Base-by-base conservation (phyloP, 1,140 invertebrate genomes). In the Lethrus apterus region DNA sequence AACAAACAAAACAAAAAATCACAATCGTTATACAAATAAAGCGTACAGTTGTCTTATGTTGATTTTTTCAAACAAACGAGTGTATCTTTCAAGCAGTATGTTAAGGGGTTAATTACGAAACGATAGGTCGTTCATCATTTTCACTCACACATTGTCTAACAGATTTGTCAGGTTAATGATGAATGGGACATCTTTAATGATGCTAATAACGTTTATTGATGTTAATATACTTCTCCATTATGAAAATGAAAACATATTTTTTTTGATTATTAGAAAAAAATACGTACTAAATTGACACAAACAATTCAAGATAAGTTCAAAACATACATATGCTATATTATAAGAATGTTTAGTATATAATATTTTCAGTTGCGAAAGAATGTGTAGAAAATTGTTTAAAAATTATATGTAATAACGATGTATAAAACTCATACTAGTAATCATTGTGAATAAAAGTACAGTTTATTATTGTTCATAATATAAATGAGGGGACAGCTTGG, bases 1-100 rank as follows among this genome's bases (percentile, higher is more conserved):
- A 65, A 65, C 61, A 62, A 59, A 59, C 38, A 56, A 50, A 44
- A 46, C 26, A 50, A 42, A 46, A 40, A 34, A 46, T 24, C 14
- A 23, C 26, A 30, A 48, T 17, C 19, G 42, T 41, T 32, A 15
- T 29, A 33, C 30, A 41, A 48, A 48, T 33, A 48, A 32, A 21
- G 46, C 38, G 46, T 18, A 2, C n/a, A 19, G 38, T 41, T 41
- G n/a, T 20, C 14, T 18, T 41, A 20, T 24, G 24, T 41, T 20
- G 38, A n/a, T n/a, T n/a, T n/a, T n/a, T n/a, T n/a, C n/a, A n/a
- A n/a, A n/a, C n/a, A n/a, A n/a, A 41, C 24, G 15, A 43, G 14
- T 15, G 26, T 29, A 43, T 30, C 24, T 35, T 46, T 35, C 34
- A 13, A 23, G 33, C 34, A 15, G 18, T 23, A 46, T 36, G 13